Percentiles rank a stretch among this genome's conserved stretches.
Conservation (phyloP, 2,113 vertebrate genomes). For the Gobio gobio region DNA sequence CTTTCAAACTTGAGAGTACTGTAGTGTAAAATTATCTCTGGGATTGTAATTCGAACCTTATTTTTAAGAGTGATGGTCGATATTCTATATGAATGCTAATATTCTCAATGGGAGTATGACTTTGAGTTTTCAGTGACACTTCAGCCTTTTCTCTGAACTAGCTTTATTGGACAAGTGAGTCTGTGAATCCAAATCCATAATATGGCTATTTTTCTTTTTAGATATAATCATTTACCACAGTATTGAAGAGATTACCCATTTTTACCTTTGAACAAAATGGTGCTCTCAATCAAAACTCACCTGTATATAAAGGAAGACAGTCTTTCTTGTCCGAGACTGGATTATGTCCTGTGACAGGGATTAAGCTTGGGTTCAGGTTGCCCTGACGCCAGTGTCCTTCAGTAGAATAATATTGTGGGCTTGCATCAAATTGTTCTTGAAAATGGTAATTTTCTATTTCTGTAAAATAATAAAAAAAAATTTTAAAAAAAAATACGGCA, state of each 20-base stretch:
- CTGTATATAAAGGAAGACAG: not conserved
- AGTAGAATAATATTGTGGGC: not conserved
- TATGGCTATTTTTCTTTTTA: not conserved
- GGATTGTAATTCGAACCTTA: too few relatives aligned
- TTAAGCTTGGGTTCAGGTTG: not conserved
- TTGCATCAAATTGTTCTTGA: not conserved
- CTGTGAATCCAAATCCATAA: not conserved
- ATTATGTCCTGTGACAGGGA: not conserved
- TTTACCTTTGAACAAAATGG: not conserved
- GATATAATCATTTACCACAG: not conserved
- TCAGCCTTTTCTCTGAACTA: not conserved
- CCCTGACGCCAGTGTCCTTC: not conserved
- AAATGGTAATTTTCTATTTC: not conserved
- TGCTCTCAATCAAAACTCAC: not conserved
- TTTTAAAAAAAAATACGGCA: too few relatives aligned
- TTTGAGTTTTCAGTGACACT: not conserved
- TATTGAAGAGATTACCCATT: not conserved
- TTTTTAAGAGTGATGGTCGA: not conserved
- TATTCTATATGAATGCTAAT: not conserved
- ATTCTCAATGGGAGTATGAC: not conserved
- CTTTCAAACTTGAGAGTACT: not conserved
- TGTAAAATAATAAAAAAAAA: not conserved
- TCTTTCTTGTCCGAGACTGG: constrained; percentile 1
- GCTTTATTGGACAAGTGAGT: not conserved
- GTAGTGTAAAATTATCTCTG: not conserved